A percentile compares a stretch with the other conserved stretches of the same genome.
Conservation (phyloP, 2,113 vertebrate species). For the Orientallactaga bullata region DNA sequence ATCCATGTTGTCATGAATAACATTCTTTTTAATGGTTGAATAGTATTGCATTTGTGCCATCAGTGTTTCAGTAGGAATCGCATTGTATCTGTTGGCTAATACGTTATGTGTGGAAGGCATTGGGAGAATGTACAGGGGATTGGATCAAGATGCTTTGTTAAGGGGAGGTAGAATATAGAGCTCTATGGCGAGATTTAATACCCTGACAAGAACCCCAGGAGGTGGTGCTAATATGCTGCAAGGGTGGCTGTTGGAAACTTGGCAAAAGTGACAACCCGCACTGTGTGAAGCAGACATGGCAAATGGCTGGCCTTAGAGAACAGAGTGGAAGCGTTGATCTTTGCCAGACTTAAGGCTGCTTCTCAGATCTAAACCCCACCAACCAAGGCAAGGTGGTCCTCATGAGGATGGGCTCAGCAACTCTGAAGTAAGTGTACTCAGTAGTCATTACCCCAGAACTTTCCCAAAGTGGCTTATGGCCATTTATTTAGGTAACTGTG, state of each 20-base stretch:
- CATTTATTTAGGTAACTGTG: not conserved
- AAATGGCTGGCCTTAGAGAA: not conserved
- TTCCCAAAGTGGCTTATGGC: not conserved
- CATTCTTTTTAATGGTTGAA: not conserved
- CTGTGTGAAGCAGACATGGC: not conserved
- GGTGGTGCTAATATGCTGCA: not conserved
- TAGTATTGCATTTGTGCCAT: not conserved
- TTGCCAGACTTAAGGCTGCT: not conserved
- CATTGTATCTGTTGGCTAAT: not conserved
- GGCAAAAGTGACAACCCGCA: not conserved
- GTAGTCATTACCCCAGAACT: not conserved
- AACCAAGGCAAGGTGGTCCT: not conserved
- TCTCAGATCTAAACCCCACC: not conserved
- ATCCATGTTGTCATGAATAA: not conserved
- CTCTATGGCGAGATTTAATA: not conserved
- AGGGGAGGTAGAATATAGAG: not conserved
- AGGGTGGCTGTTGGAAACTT: constrained; percentile 36
- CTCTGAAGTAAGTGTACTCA: not conserved
- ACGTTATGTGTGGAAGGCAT: not conserved
- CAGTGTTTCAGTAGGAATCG: not conserved
- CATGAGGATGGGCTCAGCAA: not conserved
- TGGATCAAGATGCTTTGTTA: not conserved
- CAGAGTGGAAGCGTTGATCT: not conserved
- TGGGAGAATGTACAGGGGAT: not conserved
- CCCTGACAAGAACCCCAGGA: constrained; percentile 5